phyloP scores from a whole-genome alignment of 2,797 vertebrate genomes.

The Poeciliopsis paucimaculata region DNA sequence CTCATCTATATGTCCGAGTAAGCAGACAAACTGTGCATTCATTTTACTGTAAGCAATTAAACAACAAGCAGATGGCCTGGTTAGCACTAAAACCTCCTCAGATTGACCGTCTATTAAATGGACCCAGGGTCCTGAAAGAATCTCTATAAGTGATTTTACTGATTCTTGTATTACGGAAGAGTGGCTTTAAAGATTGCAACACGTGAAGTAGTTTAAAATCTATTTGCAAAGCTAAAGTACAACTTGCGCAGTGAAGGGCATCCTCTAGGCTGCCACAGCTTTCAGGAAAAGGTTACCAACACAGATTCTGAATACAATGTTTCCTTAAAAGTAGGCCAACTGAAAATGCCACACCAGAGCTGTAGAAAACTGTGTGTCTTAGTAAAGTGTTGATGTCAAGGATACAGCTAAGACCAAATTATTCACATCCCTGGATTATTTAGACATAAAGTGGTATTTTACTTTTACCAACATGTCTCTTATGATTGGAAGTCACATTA shows the following conservation, averaged over 20 bases:
- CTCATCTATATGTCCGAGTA: background rate
- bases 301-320: constrained; percentile 22
- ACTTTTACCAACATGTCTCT: background rate
- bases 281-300: constrained; percentile 52
- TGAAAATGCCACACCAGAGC: constrained; percentile 38
- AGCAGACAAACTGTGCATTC: background rate
- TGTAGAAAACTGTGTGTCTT: constrained; percentile 4
- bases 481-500: background rate
- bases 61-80: background rate
- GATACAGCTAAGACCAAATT: background rate
- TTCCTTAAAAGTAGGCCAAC: constrained; percentile 38
- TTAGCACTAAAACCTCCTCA: constrained; percentile 1
- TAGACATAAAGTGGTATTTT: background rate
- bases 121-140: constrained; percentile 11
- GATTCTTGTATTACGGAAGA: constrained; percentile 15
- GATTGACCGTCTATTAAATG: background rate
- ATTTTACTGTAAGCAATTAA: constrained; percentile 9
- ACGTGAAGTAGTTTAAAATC: constrained; percentile 18
- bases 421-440: background rate
- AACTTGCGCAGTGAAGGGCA: constrained; percentile 7
- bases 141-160: constrained; percentile 5
- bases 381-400: background rate
- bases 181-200: background rate
- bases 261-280: constrained; percentile 27
- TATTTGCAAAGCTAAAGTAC: constrained; percentile 23